Evolutionary conservation across 2,888 invertebrate genomes (phyloP).

Genomic region (Chloroclystis v-ata): DNA sequence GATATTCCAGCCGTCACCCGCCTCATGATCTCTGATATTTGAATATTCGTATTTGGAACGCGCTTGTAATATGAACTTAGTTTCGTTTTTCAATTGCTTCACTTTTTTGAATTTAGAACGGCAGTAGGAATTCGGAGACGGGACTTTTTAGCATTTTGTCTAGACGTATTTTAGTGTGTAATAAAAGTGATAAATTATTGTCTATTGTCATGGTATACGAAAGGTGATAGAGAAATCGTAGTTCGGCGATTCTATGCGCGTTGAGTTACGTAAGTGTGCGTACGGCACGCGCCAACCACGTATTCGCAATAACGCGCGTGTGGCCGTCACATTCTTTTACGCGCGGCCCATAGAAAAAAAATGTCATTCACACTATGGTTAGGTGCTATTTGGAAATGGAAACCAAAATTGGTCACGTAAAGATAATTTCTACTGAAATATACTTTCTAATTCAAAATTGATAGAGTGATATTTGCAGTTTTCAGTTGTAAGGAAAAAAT

Average conservation of each 20-base stretch:
- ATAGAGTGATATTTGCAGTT: too few species aligned
- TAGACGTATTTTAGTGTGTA: slow-evolving; percentile 53
- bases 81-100: slow-evolving; percentile 77
- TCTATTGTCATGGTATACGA: slow-evolving; percentile 57
- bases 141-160: slow-evolving; percentile 41
- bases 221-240: slow-evolving; percentile 72
- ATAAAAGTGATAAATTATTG: slow-evolving; percentile 38
- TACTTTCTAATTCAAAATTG: background rate
- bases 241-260: slow-evolving; percentile 65
- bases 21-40: slow-evolving; percentile 73
- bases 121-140: slow-evolving; percentile 47
- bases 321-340: slow-evolving; percentile 67
- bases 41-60: slow-evolving; percentile 75
- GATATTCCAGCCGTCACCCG: slow-evolving; percentile 53
- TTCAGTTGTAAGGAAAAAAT: too few species aligned
- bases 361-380: slow-evolving; percentile 32
- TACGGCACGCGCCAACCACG: slow-evolving; percentile 63
- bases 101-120: slow-evolving; percentile 75
- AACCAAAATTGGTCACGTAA: background rate
- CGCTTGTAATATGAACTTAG: slow-evolving; percentile 70
- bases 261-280: slow-evolving; percentile 63
- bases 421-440: background rate
- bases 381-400: slow-evolving; percentile 14
- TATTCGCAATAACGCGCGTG: slow-evolving; percentile 58
- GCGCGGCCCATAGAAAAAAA: slow-evolving; percentile 42